A percentile compares a stretch with the other conserved stretches of the same genome.
phyloP scores from a whole-genome alignment of 1,140 invertebrate species.

The Schlechtendalia chinensis region DNA sequence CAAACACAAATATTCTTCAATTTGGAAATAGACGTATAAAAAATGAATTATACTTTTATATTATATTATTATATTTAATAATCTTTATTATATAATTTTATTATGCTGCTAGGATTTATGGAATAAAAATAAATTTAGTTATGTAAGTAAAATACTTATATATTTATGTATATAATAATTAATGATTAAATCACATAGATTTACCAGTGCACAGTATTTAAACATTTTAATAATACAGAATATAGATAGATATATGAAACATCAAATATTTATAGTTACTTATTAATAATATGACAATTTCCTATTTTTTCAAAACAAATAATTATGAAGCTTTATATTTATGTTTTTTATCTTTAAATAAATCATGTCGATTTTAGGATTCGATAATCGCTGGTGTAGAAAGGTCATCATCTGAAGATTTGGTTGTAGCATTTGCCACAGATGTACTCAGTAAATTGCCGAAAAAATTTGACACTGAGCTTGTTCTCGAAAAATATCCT shows the following conservation, averaged over 20 bases:
- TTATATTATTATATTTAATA: neutral
- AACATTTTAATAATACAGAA: too few relatives aligned
- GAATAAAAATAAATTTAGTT: neutral
- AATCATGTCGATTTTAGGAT: neutral
- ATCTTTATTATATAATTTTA: neutral
- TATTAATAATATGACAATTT: too few relatives aligned
- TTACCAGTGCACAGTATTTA: too few relatives aligned
- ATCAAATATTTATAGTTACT: too few relatives aligned
- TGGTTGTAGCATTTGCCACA: slow-evolving; percentile 56
- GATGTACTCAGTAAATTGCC: slow-evolving; percentile 75
- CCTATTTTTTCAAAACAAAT: neutral
- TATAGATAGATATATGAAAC: too few relatives aligned
- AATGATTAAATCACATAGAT: too few relatives aligned
- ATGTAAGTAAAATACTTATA: slow-evolving; percentile 1
- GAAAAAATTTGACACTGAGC: slow-evolving; percentile 68
- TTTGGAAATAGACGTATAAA: neutral
- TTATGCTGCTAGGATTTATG: slow-evolving; percentile 33
- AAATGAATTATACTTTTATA: too few relatives aligned
- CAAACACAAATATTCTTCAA: too few relatives aligned
- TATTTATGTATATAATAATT: too few relatives aligned
- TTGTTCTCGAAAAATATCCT: slow-evolving; percentile 71
- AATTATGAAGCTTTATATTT: neutral
- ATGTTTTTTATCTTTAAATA: neutral
- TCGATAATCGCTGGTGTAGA: neutral
- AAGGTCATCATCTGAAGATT: slow-evolving; percentile 14